Evolutionary conservation across 2,113 vertebrate species (phyloP).

Genomic region (Sardina pilchardus): DNA sequence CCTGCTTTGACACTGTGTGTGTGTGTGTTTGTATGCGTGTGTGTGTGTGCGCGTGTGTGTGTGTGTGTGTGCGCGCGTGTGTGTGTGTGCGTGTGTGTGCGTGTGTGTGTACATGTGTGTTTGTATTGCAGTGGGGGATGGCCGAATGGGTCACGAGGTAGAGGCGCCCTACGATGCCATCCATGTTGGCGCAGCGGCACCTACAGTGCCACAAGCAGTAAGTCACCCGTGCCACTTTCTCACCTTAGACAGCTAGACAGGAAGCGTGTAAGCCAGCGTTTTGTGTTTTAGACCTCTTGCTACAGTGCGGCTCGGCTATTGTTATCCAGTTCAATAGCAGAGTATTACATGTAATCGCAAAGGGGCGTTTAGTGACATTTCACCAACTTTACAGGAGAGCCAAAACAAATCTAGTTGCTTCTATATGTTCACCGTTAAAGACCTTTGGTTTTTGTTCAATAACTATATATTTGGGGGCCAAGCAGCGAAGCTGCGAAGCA

Average conservation of each 20-base stretch:
- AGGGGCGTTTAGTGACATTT: no score
- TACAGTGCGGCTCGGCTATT: no score
- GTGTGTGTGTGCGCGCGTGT: no score
- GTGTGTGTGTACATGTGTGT: conserved; percentile 24
- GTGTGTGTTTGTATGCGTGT: conserved; percentile 25
- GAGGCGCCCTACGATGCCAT: conserved; percentile 97
- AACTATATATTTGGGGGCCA: no score
- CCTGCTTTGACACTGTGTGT: neutral
- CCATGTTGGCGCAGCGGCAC: conserved; percentile 95
- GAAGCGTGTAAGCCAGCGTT: neutral
- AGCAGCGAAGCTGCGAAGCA: no score
- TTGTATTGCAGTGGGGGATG: conserved; percentile 90
- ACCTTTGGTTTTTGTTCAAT: no score
- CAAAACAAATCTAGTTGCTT: no score
- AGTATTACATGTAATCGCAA: no score
- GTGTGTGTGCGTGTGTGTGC: conserved; percentile 25
- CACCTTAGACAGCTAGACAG: neutral
- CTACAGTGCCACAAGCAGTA: conserved; percentile 93
- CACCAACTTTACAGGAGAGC: no score
- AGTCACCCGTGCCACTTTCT: conserved; percentile 59
- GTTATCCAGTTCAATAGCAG: no score
- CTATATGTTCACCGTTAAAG: no score
- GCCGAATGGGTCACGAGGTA: conserved; percentile 82
- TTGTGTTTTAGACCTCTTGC: no score
- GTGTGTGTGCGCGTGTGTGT: conserved; percentile 17